These are phyloP conservation scores for Lepidotrigona ventralis DNA, from an alignment of 1,140 invertebrate species.

Conservation along the genomic window DNA sequence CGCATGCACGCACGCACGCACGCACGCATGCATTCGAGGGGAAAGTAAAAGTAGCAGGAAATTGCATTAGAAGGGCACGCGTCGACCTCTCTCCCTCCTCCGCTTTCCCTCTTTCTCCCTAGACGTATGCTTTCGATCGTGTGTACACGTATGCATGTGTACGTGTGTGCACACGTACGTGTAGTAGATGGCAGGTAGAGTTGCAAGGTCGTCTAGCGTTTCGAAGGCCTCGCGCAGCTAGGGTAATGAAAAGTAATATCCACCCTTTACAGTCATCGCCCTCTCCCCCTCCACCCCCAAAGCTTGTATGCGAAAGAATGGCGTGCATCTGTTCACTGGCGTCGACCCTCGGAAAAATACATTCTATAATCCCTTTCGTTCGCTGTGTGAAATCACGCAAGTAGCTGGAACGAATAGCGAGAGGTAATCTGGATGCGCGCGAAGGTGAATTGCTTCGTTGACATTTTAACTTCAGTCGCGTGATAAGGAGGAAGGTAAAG, in stretches of 20 bases:
- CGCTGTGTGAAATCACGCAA: no score
- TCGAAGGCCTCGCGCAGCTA: conserved; percentile 14
- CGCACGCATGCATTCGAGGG: conserved; percentile 25
- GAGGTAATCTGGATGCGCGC: no score
- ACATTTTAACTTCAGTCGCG: no score
- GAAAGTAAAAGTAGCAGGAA: conserved; percentile 51
- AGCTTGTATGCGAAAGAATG: background rate
- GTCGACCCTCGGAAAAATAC: background rate
- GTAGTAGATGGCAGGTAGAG: conserved; percentile 9
- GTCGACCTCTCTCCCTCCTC: background rate
- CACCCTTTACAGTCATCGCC: conserved; percentile 16
- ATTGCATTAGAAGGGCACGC: conserved; percentile 39
- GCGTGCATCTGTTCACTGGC: conserved; percentile 2
- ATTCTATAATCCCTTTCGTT: no score
- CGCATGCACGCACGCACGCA: conserved; percentile 8
- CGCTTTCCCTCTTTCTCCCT: background rate
- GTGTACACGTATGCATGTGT: background rate
- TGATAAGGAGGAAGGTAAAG: no score
- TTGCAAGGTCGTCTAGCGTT: conserved; percentile 33
- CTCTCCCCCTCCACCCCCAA: background rate
- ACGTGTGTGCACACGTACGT: background rate
- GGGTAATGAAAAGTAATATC: conserved; percentile 46
- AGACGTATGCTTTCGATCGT: background rate
- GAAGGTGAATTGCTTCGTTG: no score
- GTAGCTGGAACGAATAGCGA: no score